Percentiles rank a stretch among this genome's conserved stretches.
Evolutionary conservation across 2,113 vertebrate species (phyloP).

Genomic region (Halichoeres trimaculatus): DNA sequence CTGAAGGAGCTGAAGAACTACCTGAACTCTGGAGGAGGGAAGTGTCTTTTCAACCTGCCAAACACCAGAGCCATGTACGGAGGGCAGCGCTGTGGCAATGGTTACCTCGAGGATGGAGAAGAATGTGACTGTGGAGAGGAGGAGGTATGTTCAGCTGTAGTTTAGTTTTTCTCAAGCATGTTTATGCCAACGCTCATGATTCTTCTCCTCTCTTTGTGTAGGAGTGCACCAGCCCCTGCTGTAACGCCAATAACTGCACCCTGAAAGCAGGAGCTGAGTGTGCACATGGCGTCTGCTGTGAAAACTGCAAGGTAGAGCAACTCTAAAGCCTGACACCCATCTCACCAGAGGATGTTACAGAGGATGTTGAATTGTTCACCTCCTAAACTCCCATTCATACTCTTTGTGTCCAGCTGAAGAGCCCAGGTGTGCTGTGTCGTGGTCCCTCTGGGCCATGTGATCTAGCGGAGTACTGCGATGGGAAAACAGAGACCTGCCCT

Average conservation of each 20-base stretch:
- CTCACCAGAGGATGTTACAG: neutral
- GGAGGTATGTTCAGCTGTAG: slow-evolving; percentile 5
- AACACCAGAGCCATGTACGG: slow-evolving; percentile 91
- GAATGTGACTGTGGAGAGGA: slow-evolving; percentile 96
- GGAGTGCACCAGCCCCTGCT: slow-evolving; percentile 95
- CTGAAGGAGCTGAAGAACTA: slow-evolving; percentile 89
- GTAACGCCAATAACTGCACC: slow-evolving; percentile 92
- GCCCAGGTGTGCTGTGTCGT: slow-evolving; percentile 88
- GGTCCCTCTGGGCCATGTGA: slow-evolving; percentile 88
- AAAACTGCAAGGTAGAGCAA: slow-evolving; percentile 90
- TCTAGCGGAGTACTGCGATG: slow-evolving; percentile 93
- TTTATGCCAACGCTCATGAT: slow-evolving; percentile 16
- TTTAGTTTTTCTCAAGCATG: neutral
- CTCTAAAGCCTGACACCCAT: neutral
- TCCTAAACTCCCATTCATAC: neutral
- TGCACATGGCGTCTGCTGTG: slow-evolving; percentile 94
- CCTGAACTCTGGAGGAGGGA: slow-evolving; percentile 93
- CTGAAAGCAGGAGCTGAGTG: slow-evolving; percentile 90
- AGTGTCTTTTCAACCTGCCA: slow-evolving; percentile 96
- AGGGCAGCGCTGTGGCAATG: slow-evolving; percentile 94
- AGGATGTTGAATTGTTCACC: neutral
- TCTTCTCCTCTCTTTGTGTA: slow-evolving; percentile 55
- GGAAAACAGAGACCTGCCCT: slow-evolving; percentile 90
- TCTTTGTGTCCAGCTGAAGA: slow-evolving; percentile 83
- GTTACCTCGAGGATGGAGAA: slow-evolving; percentile 97